Evolutionary conservation across 2,797 vertebrate genomes (phyloP).

Genomic region (Acipenser ruthenus): DNA sequence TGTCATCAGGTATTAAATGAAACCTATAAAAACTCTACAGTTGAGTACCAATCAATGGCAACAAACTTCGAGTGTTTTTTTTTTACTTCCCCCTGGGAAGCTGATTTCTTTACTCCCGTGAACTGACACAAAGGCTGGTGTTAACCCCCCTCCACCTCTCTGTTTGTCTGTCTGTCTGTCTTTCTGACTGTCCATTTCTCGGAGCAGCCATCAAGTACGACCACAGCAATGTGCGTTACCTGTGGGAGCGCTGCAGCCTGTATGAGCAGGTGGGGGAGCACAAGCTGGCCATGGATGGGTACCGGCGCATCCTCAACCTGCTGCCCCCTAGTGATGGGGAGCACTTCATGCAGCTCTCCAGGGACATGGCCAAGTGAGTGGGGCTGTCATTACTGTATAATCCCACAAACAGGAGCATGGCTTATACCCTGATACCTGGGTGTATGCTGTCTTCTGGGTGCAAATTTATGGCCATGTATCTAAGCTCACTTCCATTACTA

Average conservation of each 20-base stretch:
- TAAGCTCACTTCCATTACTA: no score
- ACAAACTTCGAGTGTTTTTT: no score
- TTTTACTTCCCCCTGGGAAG: no score
- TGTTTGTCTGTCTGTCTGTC: background rate
- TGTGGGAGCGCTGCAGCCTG: slow-evolving; percentile 91
- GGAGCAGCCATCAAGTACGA: slow-evolving; percentile 85
- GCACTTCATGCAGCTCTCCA: slow-evolving; percentile 91
- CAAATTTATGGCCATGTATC: no score
- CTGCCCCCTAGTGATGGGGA: slow-evolving; percentile 85
- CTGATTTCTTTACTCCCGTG: no score
- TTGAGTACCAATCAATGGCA: no score
- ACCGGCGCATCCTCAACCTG: slow-evolving; percentile 80
- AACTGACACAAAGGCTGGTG: background rate
- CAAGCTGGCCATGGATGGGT: slow-evolving; percentile 93
- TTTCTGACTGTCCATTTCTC: background rate
- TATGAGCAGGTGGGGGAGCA: slow-evolving; percentile 91
- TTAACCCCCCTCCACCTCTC: background rate
- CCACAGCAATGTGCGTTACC: slow-evolving; percentile 82
- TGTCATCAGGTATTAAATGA: no score
- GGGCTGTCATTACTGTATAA: background rate
- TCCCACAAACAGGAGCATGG: no score
- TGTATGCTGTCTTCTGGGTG: no score
- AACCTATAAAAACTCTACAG: no score
- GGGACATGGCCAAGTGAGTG: slow-evolving; percentile 91
- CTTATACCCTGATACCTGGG: no score